These are phyloP conservation scores for Cabera pusaria DNA, from an alignment of 2,888 invertebrate genomes.

Conservation along the genomic window DNA sequence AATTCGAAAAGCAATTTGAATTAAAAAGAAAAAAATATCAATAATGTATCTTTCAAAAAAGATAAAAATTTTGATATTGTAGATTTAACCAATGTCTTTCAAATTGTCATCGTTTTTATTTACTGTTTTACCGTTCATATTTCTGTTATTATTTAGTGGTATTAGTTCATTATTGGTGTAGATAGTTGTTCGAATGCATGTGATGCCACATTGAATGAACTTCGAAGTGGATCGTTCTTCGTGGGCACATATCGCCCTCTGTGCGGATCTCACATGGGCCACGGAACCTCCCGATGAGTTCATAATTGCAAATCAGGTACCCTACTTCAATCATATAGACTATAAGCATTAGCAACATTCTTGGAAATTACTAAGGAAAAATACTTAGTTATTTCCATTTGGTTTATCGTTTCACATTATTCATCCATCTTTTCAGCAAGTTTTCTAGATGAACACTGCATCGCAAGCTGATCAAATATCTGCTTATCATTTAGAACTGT, in stretches of 20 bases:
- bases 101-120: constrained; percentile 80
- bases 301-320: constrained; percentile 77
- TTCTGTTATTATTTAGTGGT: constrained; percentile 73
- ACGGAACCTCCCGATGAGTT: constrained; percentile 76
- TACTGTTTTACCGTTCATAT: constrained; percentile 74
- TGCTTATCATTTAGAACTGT: too few species aligned
- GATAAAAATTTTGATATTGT: constrained; percentile 78
- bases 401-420: too few species aligned
- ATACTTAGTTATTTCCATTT: too few species aligned
- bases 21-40: constrained; percentile 37
- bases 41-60: constrained; percentile 67
- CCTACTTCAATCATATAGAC: too few species aligned
- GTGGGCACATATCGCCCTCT: constrained; percentile 80
- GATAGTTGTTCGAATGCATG: constrained; percentile 71
- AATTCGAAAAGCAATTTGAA: constrained; percentile 78
- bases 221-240: constrained; percentile 79
- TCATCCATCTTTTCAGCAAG: too few species aligned
- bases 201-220: constrained; percentile 82
- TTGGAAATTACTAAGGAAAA: too few species aligned
- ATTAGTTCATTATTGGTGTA: constrained; percentile 71
- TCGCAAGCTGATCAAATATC: too few species aligned
- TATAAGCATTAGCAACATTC: too few species aligned
- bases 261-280: constrained; percentile 80
- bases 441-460: too few species aligned
- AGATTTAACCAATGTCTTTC: constrained; percentile 80